Conservation (phyloP, 2,113 vertebrate species). For the Cyanoliseus patagonus region DNA sequence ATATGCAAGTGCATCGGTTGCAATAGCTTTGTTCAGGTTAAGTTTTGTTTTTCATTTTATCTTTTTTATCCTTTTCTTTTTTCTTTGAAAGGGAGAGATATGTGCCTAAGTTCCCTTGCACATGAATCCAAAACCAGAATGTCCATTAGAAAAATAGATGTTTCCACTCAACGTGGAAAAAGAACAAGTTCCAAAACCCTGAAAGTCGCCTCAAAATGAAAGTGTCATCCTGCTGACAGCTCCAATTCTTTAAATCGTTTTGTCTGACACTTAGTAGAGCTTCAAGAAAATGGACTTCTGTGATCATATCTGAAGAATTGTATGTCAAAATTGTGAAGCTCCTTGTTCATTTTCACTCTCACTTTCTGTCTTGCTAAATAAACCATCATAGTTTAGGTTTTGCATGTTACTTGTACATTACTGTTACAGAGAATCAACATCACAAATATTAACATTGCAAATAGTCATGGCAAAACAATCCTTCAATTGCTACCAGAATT, state of each 20-base stretch:
- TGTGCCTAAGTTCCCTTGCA: neutral
- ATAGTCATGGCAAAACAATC: neutral
- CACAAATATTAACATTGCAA: neutral
- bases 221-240: neutral
- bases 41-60: neutral
- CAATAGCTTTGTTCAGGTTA: neutral
- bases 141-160: neutral
- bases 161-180: neutral
- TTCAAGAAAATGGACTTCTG: constrained; percentile 33
- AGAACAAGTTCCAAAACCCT: neutral
- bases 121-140: neutral
- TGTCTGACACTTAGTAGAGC: constrained; percentile 27
- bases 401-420: neutral
- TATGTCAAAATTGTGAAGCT: neutral
- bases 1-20: neutral
- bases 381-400: neutral
- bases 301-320: constrained; percentile 29
- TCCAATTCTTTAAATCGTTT: constrained; percentile 45
- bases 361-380: neutral
- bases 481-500: neutral
- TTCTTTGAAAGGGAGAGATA: neutral
- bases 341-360: neutral
- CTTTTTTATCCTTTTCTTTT: neutral
- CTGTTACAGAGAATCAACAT: neutral
- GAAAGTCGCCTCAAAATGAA: constrained; percentile 13